Evolutionary conservation across 2,797 vertebrate genomes (phyloP).

Genomic region (Podarcis lilfordi): DNA sequence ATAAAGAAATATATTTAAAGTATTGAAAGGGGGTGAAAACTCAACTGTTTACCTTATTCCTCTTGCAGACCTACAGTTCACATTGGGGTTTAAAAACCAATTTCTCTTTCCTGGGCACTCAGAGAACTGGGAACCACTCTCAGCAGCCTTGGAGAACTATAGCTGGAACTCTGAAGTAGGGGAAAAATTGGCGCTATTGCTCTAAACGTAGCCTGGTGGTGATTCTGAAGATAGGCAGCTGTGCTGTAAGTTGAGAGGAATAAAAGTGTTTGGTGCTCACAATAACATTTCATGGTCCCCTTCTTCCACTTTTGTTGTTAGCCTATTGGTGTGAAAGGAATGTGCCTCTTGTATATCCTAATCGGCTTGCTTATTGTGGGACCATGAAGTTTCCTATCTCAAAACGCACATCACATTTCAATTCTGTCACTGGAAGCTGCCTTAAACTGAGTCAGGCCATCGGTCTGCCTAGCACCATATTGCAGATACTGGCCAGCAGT

Average conservation of each 20-base stretch:
- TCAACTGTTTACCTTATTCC: no score
- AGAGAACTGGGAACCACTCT: no score
- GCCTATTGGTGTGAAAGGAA: slow-evolving; percentile 19
- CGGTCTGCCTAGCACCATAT: no score
- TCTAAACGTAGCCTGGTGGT: background rate
- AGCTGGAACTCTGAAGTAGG: background rate
- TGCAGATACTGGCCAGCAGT: no score
- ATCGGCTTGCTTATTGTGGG: slow-evolving; percentile 6
- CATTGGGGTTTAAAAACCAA: no score
- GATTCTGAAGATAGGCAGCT: slow-evolving; percentile 3
- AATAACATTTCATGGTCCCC: background rate
- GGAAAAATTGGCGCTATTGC: background rate
- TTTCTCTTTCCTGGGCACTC: no score
- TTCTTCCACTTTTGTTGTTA: slow-evolving; percentile 29
- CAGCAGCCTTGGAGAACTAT: background rate
- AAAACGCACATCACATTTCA: background rate
- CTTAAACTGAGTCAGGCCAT: no score
- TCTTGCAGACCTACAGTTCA: no score
- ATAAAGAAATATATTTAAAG: no score
- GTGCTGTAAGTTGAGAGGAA: background rate
- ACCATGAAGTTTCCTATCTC: slow-evolving; percentile 17
- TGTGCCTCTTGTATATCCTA: slow-evolving; percentile 21
- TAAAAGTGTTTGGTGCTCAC: background rate
- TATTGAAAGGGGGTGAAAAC: no score
- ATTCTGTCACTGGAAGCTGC: background rate